Base-by-base conservation (phyloP, 2,888 invertebrate species). In the Anodontia alba region DNA sequence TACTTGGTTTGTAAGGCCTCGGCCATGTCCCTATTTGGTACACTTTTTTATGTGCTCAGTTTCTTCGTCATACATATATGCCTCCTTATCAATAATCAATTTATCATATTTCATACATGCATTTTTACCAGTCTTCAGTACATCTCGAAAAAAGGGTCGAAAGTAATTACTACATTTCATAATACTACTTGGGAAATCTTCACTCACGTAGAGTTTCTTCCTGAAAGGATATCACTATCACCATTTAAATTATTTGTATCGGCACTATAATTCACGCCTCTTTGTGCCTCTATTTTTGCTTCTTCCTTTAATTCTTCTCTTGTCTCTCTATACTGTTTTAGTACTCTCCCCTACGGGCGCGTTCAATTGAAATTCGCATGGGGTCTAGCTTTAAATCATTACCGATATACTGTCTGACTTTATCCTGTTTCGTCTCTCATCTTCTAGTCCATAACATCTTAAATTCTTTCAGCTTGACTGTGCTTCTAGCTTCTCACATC, bases 41-140 rank as follows among this genome's bases (percentile, higher is more conserved):
- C 17, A n/a, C 20, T 51, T 17, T 5, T n/a, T 3, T 12, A 51
- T 51, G 20, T 20, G 3, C 23, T n/a, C 51, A n/a, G 51, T 51
- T 51, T 7, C 51, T 5, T n/a, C 23, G 51, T 51, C 51, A 51
- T 51, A 51, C 20, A n/a, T n/a, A 51, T 31, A 36, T 20, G n/a
- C 12, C 38, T 36, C 67, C 15, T 31, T 20, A 36, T 67, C 38
- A 10, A 67, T 67, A 20, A 67, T 31, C 1, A 67, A 20, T 67
- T 67, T 67, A 36, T 67, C 67, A 36, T 67, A 67, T 36, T 31
- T 67, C n/a, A 67, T 36, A 23, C 36, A 33, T 8, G 33, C 67
- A 15, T n/a, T 51, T 51, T n/a, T 67, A 7, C 33, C 12, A 5
- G 17, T 36, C 38, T n/a, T n/a, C 20, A 67, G 15, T 10, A 38